A percentile compares a stretch with the other conserved stretches of the same genome.
These are phyloP conservation scores for Selene dorsalis DNA, from an alignment of 2,797 vertebrate species.

Conservation along the genomic window DNA sequence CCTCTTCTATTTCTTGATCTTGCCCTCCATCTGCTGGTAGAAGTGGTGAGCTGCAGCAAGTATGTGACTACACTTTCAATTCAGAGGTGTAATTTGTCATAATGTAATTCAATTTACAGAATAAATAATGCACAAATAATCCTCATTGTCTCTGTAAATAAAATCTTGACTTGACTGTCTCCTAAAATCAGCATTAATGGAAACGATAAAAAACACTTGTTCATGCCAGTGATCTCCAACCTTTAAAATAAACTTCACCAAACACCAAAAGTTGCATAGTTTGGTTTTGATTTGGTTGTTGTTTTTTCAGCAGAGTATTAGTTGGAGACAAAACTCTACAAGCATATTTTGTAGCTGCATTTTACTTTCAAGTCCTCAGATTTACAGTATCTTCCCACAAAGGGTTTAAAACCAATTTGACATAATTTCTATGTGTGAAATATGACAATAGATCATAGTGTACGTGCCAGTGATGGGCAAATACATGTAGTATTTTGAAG, in stretches of 20 bases:
- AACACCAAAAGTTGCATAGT: too few species aligned
- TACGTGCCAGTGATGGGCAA: too few species aligned
- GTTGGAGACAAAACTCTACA: not conserved
- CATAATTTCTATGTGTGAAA: not conserved
- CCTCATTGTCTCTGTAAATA: not conserved
- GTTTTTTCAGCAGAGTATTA: too few species aligned
- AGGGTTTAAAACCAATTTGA: not conserved
- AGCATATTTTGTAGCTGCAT: not conserved
- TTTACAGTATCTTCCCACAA: too few species aligned
- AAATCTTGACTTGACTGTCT: not conserved
- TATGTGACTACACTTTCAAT: not conserved
- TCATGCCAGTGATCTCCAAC: not conserved
- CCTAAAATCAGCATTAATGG: not conserved
- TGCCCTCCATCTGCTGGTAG: conserved; percentile 81
- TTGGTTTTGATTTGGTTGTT: too few species aligned
- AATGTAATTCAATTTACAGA: not conserved
- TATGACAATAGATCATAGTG: too few species aligned
- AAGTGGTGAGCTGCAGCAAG: conserved; percentile 43
- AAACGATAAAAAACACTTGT: not conserved
- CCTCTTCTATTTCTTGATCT: conserved; percentile 58
- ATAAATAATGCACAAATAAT: not conserved
- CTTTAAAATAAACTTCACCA: not conserved
- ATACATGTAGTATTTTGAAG: not conserved
- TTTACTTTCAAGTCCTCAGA: too few species aligned
- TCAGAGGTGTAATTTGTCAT: not conserved